These are phyloP conservation scores for Oligia latruncula DNA, from an alignment of 2,888 invertebrate species.

Conservation along the genomic window DNA sequence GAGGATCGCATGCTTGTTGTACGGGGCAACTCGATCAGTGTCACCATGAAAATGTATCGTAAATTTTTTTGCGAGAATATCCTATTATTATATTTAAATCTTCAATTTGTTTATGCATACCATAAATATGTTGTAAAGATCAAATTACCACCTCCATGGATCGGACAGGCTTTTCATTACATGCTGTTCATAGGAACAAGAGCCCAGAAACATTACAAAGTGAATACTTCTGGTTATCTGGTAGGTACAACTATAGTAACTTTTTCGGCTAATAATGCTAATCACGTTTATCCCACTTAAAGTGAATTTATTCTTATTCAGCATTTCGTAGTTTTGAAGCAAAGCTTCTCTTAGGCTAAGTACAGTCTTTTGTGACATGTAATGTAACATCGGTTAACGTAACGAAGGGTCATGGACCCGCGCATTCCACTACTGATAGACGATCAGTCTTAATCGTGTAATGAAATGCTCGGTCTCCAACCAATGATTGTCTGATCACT, in stretches of 20 bases:
- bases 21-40: not conserved
- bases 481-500: constrained; percentile 34
- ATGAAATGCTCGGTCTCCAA: constrained; percentile 25
- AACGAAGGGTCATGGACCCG: constrained; percentile 23
- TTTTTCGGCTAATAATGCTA: constrained; percentile 50
- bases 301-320: constrained; percentile 51
- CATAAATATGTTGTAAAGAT: constrained; percentile 1
- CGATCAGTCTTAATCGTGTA: constrained; percentile 17
- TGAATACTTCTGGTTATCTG: constrained; percentile 37
- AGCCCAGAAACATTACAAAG: constrained; percentile 28
- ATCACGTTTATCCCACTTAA: constrained; percentile 54
- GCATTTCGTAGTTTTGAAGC: constrained; percentile 51
- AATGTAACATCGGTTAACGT: constrained; percentile 33
- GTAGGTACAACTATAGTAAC: constrained; percentile 33
- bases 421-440: constrained; percentile 12
- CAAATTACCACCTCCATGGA: constrained; percentile 5
- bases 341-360: constrained; percentile 57
- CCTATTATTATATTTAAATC: not conserved
- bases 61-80: not conserved
- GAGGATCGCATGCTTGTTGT: not conserved
- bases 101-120: constrained; percentile 6
- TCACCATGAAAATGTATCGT: not conserved
- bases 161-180: constrained; percentile 40
- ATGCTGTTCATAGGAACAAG: constrained; percentile 26
- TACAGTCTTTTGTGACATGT: constrained; percentile 38